A percentile compares a stretch with the other conserved stretches of the same genome.
Conservation (phyloP, 2,113 vertebrate genomes). For the Ivindomyrus marchei region DNA sequence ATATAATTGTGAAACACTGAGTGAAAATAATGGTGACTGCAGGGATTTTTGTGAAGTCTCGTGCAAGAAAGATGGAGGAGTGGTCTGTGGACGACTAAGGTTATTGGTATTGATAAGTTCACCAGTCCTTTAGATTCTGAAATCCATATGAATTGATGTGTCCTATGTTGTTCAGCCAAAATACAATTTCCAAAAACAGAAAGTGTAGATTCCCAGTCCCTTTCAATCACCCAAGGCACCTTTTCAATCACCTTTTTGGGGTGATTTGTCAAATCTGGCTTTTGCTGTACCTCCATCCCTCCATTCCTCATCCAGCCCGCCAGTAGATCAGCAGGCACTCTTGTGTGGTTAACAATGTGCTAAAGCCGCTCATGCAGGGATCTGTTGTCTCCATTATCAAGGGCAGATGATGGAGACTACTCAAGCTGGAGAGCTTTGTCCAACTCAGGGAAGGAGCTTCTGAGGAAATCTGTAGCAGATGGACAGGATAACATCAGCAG, state of each 20-base stretch:
- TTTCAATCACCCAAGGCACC: constrained; percentile 26
- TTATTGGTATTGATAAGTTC: neutral
- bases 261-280: neutral
- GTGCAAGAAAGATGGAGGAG: neutral
- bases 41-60: neutral
- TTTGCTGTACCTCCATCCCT: neutral
- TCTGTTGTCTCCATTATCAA: neutral
- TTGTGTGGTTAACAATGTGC: neutral
- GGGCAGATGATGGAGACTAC: neutral
- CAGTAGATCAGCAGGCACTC: neutral
- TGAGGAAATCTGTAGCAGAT: constrained; percentile 47
- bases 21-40: neutral
- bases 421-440: neutral
- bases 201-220: constrained; percentile 21
- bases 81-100: neutral
- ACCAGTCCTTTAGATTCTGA: neutral
- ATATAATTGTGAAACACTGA: neutral
- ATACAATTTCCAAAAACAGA: constrained; percentile 37
- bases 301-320: neutral
- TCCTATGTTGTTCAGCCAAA: neutral
- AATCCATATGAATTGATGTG: neutral
- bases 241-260: neutral
- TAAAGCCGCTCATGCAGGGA: neutral
- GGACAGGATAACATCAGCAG: constrained; percentile 48
- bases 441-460: constrained; percentile 25